Conservation (phyloP, 2,888 invertebrate species). For the Muscina levida region DNA sequence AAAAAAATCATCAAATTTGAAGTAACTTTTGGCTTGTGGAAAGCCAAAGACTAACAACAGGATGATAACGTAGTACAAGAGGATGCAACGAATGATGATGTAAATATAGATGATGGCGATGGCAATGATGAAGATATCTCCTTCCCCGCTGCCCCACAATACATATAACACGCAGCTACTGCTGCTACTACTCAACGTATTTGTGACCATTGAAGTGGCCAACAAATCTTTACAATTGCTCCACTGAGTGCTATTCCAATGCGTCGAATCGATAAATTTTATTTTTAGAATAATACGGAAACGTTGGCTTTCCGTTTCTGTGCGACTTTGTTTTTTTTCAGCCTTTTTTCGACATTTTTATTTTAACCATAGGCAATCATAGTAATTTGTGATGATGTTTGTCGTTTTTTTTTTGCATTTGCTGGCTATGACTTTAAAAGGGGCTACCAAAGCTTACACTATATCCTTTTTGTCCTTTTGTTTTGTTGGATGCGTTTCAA, state of each 20-base stretch:
- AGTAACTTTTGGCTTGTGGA: conserved; percentile 39
- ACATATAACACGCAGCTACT: conserved; percentile 19
- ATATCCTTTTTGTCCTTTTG: conserved; percentile 27
- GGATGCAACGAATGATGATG: background rate
- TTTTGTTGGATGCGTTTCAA: conserved; percentile 64
- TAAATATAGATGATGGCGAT: conserved; percentile 7
- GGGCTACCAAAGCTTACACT: background rate
- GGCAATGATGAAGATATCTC: background rate
- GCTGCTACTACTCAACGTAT: too few species aligned
- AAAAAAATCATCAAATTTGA: conserved; percentile 37
- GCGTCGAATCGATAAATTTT: conserved; percentile 77
- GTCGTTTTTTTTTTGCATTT: conserved; percentile 30
- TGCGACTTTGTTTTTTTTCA: conserved; percentile 25
- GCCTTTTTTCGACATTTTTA: conserved; percentile 44
- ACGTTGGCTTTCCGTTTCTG: conserved; percentile 13
- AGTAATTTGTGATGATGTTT: conserved; percentile 56
- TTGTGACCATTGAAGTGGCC: conserved; percentile 65
- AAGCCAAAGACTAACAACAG: conserved; percentile 9
- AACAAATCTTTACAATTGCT: conserved; percentile 76
- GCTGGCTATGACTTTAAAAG: conserved; percentile 4
- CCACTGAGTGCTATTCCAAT: conserved; percentile 77
- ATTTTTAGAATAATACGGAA: conserved; percentile 64
- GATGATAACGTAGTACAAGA: conserved; percentile 27
- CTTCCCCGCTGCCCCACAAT: too few species aligned
- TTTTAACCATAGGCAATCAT: conserved; percentile 65